Base-by-base conservation (phyloP, 2,888 invertebrate species). In the Catocala fraxini region DNA sequence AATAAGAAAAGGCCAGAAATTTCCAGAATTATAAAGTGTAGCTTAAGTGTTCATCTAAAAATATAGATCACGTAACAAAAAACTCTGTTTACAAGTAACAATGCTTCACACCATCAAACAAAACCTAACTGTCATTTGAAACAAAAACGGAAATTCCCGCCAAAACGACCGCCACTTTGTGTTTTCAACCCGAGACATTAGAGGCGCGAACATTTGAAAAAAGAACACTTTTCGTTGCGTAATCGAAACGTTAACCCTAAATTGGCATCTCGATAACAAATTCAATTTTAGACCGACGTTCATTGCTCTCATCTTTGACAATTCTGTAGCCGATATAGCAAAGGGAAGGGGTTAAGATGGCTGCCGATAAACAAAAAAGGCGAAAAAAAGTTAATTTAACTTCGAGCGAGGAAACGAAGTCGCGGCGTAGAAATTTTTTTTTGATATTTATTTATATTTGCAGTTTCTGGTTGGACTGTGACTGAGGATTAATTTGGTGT, bases 211-310 rank as follows among this genome's bases (percentile, higher is more conserved):
- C 56, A 63, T 77, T 73, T 73, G 68, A 67, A 75, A 75, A 75
- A 70, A 66, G 65, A 73, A 68, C 59, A 71, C 63, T 77, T 75
- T 80, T 82, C 81, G 77, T 81, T 75, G 71, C 71, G 74, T 80
- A 84, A 83, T 86, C 87, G 82, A 84, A 86, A 80, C 83, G 81
- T 83, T 82, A 78, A 81, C 75, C 72, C 76, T 65, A 77, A 85
- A 86, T 86, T 89, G 85, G 83, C 85, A 93, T 94, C 92, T 81
- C 85, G 93, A 94, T 93, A 93, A 92, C 79, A 92, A 93, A 93
- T 94, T 93, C 92, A 92, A 93, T 94, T 92, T 91, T 88, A 81
- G 79, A 80, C 83, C 82, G 81, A 81, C 87, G 84, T 85, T 87
- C 85, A 84, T 87, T 83, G 84, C 80, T 70, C 77, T 82, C 89